phyloP scores from a whole-genome alignment of 37 sponge, comb jelly and placozoan species.

The Cladorhizidae sp. region DNA sequence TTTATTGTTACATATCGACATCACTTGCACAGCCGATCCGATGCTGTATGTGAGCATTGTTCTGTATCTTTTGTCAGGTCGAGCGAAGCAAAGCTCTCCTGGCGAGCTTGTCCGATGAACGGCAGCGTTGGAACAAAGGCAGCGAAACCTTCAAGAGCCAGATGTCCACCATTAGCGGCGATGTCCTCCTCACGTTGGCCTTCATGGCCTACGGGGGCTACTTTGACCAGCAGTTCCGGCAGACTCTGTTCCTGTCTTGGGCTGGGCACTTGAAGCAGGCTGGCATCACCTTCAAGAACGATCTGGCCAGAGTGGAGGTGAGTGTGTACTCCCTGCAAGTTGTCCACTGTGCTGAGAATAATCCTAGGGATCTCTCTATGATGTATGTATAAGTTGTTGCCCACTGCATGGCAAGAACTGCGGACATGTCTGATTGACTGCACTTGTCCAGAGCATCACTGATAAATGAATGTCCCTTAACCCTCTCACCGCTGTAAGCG shows the following conservation, averaged over 20 bases:
- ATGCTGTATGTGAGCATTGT: background rate
- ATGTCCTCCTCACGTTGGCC: constrained; percentile 91
- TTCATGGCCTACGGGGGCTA: constrained; percentile 97
- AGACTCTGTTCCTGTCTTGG: constrained; percentile 84
- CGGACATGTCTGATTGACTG: background rate
- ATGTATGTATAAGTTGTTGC: background rate
- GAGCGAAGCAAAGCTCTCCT: constrained; percentile 89
- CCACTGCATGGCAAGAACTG: too few relatives aligned
- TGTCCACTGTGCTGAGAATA: background rate
- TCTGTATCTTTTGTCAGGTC: constrained; percentile 48
- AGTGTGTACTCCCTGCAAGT: too few relatives aligned
- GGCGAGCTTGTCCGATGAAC: constrained; percentile 76
- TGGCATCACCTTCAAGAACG: constrained; percentile 70
- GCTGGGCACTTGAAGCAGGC: constrained; percentile 81
- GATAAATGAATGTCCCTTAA: too few relatives aligned
- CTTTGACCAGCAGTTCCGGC: constrained; percentile 93
- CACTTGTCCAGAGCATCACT: background rate
- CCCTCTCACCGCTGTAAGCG: too few relatives aligned
- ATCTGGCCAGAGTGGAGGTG: constrained; percentile 92
- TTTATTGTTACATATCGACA: too few relatives aligned
- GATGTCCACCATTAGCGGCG: constrained; percentile 95
- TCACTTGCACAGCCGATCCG: too few relatives aligned
- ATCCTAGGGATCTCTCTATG: background rate
- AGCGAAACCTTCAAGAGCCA: constrained; percentile 92
- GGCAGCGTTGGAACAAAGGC: constrained; percentile 86